phyloP scores from a whole-genome alignment of 2,797 vertebrate species.

The Rhadinocentrus ornatus region DNA sequence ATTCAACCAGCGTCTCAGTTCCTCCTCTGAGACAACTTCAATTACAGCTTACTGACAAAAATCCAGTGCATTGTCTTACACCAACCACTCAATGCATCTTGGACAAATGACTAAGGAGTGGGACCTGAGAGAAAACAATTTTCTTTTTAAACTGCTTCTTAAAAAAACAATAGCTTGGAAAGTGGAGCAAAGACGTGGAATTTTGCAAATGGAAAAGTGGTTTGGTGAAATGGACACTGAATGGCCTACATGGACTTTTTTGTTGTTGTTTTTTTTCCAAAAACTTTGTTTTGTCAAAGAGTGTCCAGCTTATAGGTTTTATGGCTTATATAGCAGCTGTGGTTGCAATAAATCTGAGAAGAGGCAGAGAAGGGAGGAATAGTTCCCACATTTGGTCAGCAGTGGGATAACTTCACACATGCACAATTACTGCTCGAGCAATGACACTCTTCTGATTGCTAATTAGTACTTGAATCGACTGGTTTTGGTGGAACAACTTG shows the following conservation, averaged over 20 bases:
- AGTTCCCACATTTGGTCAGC: slow-evolving; percentile 49
- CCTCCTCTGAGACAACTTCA: slow-evolving; percentile 65
- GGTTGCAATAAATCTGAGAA: slow-evolving; percentile 42
- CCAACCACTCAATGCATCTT: slow-evolving; percentile 63
- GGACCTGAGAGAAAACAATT: slow-evolving; percentile 69
- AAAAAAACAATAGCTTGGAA: slow-evolving; percentile 76
- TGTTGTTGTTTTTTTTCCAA: slow-evolving; percentile 27
- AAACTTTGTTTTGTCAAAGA: slow-evolving; percentile 58
- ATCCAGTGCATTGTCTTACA: slow-evolving; percentile 74
- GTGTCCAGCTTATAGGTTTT: slow-evolving; percentile 57
- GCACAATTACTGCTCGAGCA: slow-evolving; percentile 60
- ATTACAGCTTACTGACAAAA: slow-evolving; percentile 65
- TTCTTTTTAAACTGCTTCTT: slow-evolving; percentile 64
- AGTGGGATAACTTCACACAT: slow-evolving; percentile 57
- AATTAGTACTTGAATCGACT: slow-evolving; percentile 81
- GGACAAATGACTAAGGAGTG: slow-evolving; percentile 75
- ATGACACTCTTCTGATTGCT: slow-evolving; percentile 78
- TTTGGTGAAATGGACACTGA: slow-evolving; percentile 58
- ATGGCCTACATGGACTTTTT: slow-evolving; percentile 50
- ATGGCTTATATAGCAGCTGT: slow-evolving; percentile 26
- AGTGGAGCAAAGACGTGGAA: slow-evolving; percentile 61
- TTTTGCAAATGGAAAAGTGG: slow-evolving; percentile 66
- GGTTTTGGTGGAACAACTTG: slow-evolving; percentile 77
- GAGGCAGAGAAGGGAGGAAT: slow-evolving; percentile 40
- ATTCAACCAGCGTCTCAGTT: slow-evolving; percentile 47